phyloP scores from a whole-genome alignment of 2,113 vertebrate genomes.

The Rutilus rutilus region DNA sequence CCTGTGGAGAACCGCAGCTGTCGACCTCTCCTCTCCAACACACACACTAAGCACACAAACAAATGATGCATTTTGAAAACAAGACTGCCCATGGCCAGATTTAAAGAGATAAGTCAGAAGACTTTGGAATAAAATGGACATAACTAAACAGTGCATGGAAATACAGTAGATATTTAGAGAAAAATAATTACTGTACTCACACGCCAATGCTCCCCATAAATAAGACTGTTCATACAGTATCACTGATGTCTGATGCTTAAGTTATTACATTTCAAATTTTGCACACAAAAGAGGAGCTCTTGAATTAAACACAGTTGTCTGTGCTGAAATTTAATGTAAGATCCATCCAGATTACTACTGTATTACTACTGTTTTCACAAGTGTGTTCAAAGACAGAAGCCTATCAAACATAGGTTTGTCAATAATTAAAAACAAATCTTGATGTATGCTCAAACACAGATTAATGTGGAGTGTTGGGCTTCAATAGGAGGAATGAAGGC shows the following conservation, averaged over 20 bases:
- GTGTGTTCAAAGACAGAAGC: not conserved
- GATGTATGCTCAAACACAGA: not conserved
- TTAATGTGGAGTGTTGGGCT: slow-evolving; percentile 22
- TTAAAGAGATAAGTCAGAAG: not conserved
- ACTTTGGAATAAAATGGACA: not conserved
- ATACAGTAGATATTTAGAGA: not conserved
- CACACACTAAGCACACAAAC: slow-evolving; percentile 36
- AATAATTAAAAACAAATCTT: not conserved
- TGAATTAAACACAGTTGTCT: not conserved
- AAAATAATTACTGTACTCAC: not conserved
- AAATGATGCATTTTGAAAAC: slow-evolving; percentile 36
- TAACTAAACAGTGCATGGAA: not conserved
- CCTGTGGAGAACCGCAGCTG: slow-evolving; percentile 58
- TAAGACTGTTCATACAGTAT: not conserved
- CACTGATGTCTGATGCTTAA: not conserved
- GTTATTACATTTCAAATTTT: not conserved
- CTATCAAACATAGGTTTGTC: not conserved
- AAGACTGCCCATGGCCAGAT: slow-evolving; percentile 8
- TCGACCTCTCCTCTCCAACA: slow-evolving; percentile 47
- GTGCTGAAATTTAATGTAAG: not conserved
- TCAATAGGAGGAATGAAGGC: slow-evolving; percentile 22
- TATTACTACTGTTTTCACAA: not conserved
- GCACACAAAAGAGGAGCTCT: not conserved
- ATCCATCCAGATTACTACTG: not conserved
- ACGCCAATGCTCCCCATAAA: not conserved